These are phyloP conservation scores for Tupaia tana DNA, from an alignment of 2,113 vertebrate species.

Conservation along the genomic window DNA sequence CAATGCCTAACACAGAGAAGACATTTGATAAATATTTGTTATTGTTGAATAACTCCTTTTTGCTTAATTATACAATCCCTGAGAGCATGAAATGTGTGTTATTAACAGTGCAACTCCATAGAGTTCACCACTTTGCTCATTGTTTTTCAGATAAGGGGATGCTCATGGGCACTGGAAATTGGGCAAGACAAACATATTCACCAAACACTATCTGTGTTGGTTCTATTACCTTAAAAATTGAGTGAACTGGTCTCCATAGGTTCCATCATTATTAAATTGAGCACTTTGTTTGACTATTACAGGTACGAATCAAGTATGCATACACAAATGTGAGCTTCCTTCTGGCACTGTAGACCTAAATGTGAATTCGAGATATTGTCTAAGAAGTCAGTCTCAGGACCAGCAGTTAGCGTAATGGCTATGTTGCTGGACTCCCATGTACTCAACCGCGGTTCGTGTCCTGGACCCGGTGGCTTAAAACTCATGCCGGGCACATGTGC, in stretches of 20 bases:
- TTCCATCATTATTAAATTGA: constrained; percentile 73
- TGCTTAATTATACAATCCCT: background rate
- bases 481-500: too few species aligned
- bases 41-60: background rate
- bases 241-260: constrained; percentile 71
- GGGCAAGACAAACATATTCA: constrained; percentile 52
- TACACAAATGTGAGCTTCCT: constrained; percentile 36
- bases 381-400: constrained; percentile 74
- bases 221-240: constrained; percentile 59
- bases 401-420: background rate
- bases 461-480: too few species aligned
- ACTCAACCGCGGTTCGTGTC: too few species aligned
- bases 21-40: constrained; percentile 28
- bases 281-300: constrained; percentile 53
- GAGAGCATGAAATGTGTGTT: background rate
- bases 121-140: background rate
- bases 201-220: constrained; percentile 55
- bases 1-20: background rate
- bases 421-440: too few species aligned
- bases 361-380: constrained; percentile 71
- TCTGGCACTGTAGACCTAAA: constrained; percentile 70
- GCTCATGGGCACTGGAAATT: constrained; percentile 61
- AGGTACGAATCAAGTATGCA: constrained; percentile 66
- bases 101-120: background rate
- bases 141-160: background rate